These are phyloP conservation scores for Nycticryphes semicollaris DNA, from an alignment of 2,113 vertebrate genomes.

Conservation along the genomic window DNA sequence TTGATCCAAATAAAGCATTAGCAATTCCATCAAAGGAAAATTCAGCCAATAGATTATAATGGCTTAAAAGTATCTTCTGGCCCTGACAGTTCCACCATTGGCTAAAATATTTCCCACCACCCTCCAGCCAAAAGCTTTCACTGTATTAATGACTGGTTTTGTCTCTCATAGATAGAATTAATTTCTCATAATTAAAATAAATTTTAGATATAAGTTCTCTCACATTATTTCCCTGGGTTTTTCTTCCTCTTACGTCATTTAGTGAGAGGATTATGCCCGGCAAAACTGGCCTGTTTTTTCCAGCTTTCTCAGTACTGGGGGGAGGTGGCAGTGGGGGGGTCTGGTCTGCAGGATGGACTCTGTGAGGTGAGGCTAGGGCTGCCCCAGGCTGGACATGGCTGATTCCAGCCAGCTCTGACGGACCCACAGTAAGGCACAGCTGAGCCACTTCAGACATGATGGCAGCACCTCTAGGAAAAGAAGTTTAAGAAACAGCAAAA, in stretches of 20 bases:
- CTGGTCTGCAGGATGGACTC: neutral
- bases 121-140: neutral
- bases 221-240: neutral
- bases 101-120: neutral
- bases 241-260: neutral
- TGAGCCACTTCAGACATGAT: neutral
- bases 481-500: neutral
- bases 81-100: neutral
- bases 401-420: rapidly evolving
- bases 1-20: neutral
- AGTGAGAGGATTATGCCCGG: neutral
- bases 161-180: neutral
- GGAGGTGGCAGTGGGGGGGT: neutral
- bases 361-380: neutral
- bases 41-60: neutral
- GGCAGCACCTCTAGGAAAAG: neutral
- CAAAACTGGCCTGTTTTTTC: neutral
- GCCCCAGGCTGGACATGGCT: rapidly evolving
- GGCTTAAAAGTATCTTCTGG: neutral
- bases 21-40: neutral
- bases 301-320: neutral
- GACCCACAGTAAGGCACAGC: neutral
- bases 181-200: neutral
- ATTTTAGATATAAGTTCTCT: neutral
- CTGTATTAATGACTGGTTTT: neutral